Evolutionary conservation across 2,888 invertebrate genomes (phyloP), one percentile per base, ranked within the genome.

Genomic region (Platerodrilus igneus): DNA sequence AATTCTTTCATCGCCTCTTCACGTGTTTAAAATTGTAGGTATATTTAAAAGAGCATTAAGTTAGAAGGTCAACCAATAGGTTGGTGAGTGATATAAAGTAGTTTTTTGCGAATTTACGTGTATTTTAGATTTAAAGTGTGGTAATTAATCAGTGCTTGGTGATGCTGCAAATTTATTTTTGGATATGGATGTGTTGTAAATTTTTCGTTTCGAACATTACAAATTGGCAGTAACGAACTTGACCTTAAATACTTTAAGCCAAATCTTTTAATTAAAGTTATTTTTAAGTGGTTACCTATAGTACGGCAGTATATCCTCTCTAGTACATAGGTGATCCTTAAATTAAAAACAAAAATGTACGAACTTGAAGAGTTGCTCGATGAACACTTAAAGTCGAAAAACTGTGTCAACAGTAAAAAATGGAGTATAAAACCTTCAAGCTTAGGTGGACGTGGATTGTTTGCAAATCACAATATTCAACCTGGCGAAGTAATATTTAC

Each of bases 401-500:
- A 38, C 14, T 19, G 38, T 17, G 30, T 20, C n/a, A 22, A 23
- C 4, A 54, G 69, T 54, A 55, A 60, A 23, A 68, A 71, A 56
- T 86, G 86, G 83, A 71, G 62, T 38, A 70, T 87, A 38, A 68
- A 62, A 33, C 67, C 73, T 47, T 84, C 86, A 1, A 55, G 66
- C 10, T 59, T 81, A 4, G 78, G 80, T 26, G 87, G 86, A 4
- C 78, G 84, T 13, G 87, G 87, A 2, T 61, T 88, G 2, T 75
- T 86, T 51, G 83, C 86, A 10, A 75, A 70, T 2, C 72, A 77
- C 45, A 77, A 84, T 56, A 79, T 87, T 23, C 62, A 68, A 39
- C 60, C 72, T 17, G 84, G 85, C 21, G 84, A 86, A 63, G 63
- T 83, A 17, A 75, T 89, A 32, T 86, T 82, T 57, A 71, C 74